Conservation (phyloP, 2,113 vertebrate species). For the Terrapene triunguis region DNA sequence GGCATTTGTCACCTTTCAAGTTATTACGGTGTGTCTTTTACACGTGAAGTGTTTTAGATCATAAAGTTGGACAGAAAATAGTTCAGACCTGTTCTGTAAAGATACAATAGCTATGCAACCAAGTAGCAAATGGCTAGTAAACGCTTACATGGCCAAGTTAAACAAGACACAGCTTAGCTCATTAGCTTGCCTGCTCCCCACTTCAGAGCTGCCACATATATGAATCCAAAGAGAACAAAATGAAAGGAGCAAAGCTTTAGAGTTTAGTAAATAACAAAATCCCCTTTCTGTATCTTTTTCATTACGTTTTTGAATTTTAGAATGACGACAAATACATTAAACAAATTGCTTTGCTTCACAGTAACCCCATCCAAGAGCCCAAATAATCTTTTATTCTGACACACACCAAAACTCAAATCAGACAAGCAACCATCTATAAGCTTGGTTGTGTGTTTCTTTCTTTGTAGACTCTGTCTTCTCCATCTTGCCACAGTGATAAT, state of each 20-base stretch:
- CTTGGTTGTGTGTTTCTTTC: not conserved
- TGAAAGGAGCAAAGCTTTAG: not conserved
- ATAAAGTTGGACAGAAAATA: not conserved
- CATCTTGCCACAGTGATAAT: not conserved
- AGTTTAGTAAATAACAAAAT: not conserved
- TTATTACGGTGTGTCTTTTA: not conserved
- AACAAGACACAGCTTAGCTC: not conserved
- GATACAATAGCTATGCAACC: not conserved
- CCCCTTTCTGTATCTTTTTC: not conserved
- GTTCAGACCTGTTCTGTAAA: not conserved
- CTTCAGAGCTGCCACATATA: not conserved
- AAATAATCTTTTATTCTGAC: not conserved
- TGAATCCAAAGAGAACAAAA: fast-evolving
- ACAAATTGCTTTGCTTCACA: not conserved
- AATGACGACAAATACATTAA: not conserved
- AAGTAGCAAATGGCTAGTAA: not conserved
- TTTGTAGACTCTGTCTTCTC: not conserved
- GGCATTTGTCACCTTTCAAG: not conserved
- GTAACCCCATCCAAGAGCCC: not conserved
- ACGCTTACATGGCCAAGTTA: not conserved
- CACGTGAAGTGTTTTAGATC: not conserved
- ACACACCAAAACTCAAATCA: not conserved
- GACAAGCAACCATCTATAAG: not conserved
- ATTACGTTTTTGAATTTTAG: not conserved
- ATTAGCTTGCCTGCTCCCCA: not conserved